Evolutionary conservation across 2,888 invertebrate species (phyloP).

Genomic region (Torymus texanus): DNA sequence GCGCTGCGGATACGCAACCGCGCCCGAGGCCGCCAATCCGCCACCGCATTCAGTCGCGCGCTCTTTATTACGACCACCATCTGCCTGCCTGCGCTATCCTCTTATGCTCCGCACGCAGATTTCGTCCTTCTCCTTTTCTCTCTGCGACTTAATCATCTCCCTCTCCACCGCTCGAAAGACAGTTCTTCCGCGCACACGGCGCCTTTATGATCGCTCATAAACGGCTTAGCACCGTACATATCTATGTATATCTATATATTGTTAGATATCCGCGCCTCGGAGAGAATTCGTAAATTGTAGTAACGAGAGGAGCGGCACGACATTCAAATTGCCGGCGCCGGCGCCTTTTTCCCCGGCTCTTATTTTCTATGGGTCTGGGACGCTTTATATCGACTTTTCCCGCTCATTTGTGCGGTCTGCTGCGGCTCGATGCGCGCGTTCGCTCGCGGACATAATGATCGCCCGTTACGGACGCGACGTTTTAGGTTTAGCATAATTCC

Average conservation of each 20-base stretch:
- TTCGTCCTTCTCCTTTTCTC: slow-evolving; percentile 58
- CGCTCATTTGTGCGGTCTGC: background rate
- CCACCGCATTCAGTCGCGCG: slow-evolving; percentile 60
- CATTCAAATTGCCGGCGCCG: slow-evolving; percentile 60
- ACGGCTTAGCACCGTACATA: slow-evolving; percentile 41
- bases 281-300: slow-evolving; percentile 70
- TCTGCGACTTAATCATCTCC: slow-evolving; percentile 45
- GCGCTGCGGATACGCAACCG: slow-evolving; percentile 73
- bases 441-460: too few species aligned
- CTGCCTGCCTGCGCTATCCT: slow-evolving; percentile 6
- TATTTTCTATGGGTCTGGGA: background rate
- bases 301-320: slow-evolving; percentile 62
- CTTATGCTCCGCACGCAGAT: slow-evolving; percentile 47
- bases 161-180: slow-evolving; percentile 22
- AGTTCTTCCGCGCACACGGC: slow-evolving; percentile 28
- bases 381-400: background rate
- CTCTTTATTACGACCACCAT: slow-evolving; percentile 46
- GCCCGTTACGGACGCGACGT: too few species aligned
- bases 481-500: too few species aligned
- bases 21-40: slow-evolving; percentile 75
- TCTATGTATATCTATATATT: slow-evolving; percentile 42
- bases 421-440: too few species aligned
- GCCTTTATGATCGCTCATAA: slow-evolving; percentile 55
- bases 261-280: slow-evolving; percentile 51
- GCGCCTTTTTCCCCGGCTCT: slow-evolving; percentile 8